These are phyloP conservation scores for Monochamus alternatus DNA, from an alignment of 2,888 invertebrate genomes.

Conservation along the genomic window DNA sequence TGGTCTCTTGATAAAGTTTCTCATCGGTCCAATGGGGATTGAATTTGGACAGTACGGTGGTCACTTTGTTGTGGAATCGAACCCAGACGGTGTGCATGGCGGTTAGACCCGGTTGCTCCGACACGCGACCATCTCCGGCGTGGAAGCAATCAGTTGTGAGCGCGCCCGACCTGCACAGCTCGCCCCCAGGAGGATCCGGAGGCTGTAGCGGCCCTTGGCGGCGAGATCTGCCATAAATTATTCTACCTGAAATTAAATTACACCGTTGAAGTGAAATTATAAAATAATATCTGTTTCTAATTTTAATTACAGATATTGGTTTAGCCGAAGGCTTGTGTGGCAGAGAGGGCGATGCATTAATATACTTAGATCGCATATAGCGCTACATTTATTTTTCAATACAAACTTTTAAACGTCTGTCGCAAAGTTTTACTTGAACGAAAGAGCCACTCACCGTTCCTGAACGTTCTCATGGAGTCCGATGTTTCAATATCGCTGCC, in stretches of 20 bases:
- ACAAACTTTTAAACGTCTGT: not conserved
- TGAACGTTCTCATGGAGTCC: slow-evolving; percentile 83
- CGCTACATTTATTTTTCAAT: not conserved
- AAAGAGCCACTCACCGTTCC: slow-evolving; percentile 75
- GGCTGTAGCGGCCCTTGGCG: slow-evolving; percentile 74
- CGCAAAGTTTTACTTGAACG: not conserved
- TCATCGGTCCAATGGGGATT: slow-evolving; percentile 94
- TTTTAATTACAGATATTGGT: too few species aligned
- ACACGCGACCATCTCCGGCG: slow-evolving; percentile 85
- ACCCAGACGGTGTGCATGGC: slow-evolving; percentile 85
- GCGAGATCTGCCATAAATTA: slow-evolving; percentile 69
- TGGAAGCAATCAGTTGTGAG: slow-evolving; percentile 84
- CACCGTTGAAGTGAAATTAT: not conserved
- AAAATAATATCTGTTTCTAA: too few species aligned
- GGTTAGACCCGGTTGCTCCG: slow-evolving; percentile 86
- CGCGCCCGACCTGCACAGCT: slow-evolving; percentile 81
- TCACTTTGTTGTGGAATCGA: slow-evolving; percentile 83
- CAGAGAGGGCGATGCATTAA: too few species aligned
- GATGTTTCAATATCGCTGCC: slow-evolving; percentile 83
- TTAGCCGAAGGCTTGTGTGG: too few species aligned
- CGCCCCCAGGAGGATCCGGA: slow-evolving; percentile 75
- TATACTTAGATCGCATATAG: too few species aligned
- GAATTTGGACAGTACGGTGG: slow-evolving; percentile 79
- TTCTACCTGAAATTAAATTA: slow-evolving; percentile 58
- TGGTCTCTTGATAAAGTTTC: slow-evolving; percentile 87